Conservation (phyloP, 2,797 vertebrate genomes). For the Euthynnus affinis region DNA sequence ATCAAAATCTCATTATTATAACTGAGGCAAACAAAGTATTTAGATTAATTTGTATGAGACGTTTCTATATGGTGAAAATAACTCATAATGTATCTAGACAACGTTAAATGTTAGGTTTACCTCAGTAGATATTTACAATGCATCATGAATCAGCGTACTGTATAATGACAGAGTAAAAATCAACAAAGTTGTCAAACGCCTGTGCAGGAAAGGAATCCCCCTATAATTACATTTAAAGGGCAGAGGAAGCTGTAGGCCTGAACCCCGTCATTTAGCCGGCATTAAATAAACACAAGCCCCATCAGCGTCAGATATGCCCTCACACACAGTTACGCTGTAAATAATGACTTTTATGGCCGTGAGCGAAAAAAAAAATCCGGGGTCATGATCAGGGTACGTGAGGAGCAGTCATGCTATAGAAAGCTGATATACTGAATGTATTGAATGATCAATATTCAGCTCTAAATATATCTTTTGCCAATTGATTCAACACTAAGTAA, state of each 20-base stretch:
- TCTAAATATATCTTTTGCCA: not conserved
- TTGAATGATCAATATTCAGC: too few species aligned
- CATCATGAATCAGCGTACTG: conserved; percentile 30
- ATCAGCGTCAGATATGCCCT: conserved; percentile 69
- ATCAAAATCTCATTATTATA: not conserved
- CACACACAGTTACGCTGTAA: conserved; percentile 65
- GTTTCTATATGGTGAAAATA: not conserved
- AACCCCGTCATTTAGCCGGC: conserved; percentile 74
- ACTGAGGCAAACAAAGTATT: not conserved
- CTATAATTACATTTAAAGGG: conserved; percentile 78
- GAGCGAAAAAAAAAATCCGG: conserved; percentile 46
- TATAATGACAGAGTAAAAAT: conserved; percentile 22
- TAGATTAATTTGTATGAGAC: not conserved
- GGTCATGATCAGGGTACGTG: conserved; percentile 61
- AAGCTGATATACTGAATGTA: conserved; percentile 44
- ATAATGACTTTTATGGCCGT: conserved; percentile 64
- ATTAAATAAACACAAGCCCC: conserved; percentile 75
- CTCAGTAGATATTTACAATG: conserved; percentile 16
- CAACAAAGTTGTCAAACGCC: conserved; percentile 52
- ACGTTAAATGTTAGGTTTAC: conserved; percentile 28
- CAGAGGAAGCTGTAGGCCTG: conserved; percentile 70
- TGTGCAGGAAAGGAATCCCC: conserved; percentile 48
- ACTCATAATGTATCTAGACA: not conserved
- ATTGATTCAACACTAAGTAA: conserved; percentile 34
- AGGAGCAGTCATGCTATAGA: conserved; percentile 36